Evolutionary conservation across 2,888 invertebrate species (phyloP).

Genomic region (Nasonia oneida): DNA sequence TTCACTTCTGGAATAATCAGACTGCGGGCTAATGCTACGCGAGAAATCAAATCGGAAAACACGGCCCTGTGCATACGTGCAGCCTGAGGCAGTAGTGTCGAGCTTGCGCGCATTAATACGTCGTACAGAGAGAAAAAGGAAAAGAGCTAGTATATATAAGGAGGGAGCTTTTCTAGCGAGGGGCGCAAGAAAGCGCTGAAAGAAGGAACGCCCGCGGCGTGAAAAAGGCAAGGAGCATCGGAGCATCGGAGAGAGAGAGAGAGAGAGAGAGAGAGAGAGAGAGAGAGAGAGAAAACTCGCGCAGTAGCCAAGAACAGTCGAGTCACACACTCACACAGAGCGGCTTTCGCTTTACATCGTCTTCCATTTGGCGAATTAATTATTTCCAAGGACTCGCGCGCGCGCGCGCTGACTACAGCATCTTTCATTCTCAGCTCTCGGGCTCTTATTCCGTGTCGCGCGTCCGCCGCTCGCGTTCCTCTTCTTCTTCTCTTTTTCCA

Average conservation of each 20-base stretch:
- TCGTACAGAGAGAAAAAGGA: too few species aligned
- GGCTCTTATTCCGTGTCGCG: slow-evolving; percentile 31
- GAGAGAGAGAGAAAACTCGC: slow-evolving; percentile 20
- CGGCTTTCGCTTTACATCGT: slow-evolving; percentile 58
- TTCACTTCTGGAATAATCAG: too few species aligned
- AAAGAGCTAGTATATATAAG: too few species aligned
- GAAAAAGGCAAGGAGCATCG: slow-evolving; percentile 28
- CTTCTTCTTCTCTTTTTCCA: slow-evolving; percentile 10
- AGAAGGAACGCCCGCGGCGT: slow-evolving; percentile 41
- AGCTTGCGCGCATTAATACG: too few species aligned
- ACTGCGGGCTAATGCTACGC: too few species aligned
- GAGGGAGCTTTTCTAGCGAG: neutral
- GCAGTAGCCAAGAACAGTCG: slow-evolving; percentile 25
- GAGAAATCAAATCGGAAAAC: too few species aligned
- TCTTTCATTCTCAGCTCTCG: slow-evolving; percentile 31
- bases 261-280: slow-evolving; percentile 11
- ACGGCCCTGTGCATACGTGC: too few species aligned
- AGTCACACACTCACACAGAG: slow-evolving; percentile 16
- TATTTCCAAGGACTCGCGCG: slow-evolving; percentile 61
- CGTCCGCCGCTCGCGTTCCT: neutral
- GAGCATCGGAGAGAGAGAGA: neutral
- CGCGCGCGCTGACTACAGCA: neutral
- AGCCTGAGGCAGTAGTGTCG: too few species aligned
- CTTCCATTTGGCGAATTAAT: slow-evolving; percentile 66
- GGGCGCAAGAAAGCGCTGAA: slow-evolving; percentile 40